phyloP scores from a whole-genome alignment of 2,888 invertebrate genomes.

The Thecocarcelia acutangulata region DNA sequence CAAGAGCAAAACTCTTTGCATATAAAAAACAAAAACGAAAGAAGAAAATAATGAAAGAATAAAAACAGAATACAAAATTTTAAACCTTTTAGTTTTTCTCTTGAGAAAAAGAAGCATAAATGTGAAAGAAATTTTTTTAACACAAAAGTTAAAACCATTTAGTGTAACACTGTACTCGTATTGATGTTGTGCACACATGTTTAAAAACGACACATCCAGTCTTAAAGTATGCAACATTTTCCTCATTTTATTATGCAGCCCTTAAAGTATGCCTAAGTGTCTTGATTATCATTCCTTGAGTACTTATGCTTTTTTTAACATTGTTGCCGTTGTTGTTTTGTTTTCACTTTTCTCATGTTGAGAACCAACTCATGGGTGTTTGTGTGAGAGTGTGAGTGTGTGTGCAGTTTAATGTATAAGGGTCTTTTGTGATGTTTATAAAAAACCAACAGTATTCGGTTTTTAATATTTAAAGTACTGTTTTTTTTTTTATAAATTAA shows the following conservation, averaged over 20 bases:
- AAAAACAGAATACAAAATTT: neutral
- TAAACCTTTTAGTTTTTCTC: constrained; percentile 23
- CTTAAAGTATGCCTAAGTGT: constrained; percentile 38
- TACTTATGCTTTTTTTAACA: neutral
- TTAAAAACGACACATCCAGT: neutral
- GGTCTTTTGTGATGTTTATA: too few species aligned
- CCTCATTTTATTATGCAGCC: constrained; percentile 1
- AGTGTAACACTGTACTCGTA: neutral
- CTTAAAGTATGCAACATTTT: constrained; percentile 25
- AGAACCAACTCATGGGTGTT: neutral
- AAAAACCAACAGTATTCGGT: too few species aligned
- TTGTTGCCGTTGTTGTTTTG: neutral
- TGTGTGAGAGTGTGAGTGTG: too few species aligned
- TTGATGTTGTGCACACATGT: neutral
- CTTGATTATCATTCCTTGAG: neutral
- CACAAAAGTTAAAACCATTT: constrained; percentile 4
- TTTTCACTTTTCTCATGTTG: neutral
- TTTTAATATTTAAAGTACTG: too few species aligned
- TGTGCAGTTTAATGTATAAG: too few species aligned
- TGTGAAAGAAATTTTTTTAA: neutral
- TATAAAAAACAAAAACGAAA: neutral
- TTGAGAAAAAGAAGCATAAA: constrained; percentile 1
- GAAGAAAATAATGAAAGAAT: neutral
- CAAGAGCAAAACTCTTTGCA: too few species aligned
- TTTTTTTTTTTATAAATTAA: too few species aligned